A percentile compares a stretch with the other conserved stretches of the same genome.
These are phyloP conservation scores for Xylota segnis DNA, from an alignment of 2,888 invertebrate species.

Conservation along the genomic window DNA sequence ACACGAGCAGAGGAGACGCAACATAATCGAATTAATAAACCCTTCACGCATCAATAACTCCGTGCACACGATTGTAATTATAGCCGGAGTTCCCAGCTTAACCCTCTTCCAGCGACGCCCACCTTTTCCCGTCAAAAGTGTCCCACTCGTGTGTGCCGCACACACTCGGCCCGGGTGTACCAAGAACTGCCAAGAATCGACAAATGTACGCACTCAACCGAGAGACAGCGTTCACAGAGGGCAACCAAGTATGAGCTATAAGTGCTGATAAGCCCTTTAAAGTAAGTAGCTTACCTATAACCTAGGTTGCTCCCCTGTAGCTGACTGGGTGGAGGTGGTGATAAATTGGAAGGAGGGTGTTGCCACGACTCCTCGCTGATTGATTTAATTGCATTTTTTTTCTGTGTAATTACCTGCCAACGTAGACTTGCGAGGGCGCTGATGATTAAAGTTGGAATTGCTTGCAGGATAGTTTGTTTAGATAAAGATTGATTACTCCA, in stretches of 20 bases:
- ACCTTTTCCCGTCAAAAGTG: neutral
- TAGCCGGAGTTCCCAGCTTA: neutral
- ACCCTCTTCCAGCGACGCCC: neutral
- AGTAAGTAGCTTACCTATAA: slow-evolving; percentile 45
- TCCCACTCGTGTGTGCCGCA: neutral
- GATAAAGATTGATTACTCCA: slow-evolving; percentile 33
- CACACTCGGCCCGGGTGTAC: neutral
- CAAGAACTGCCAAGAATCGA: slow-evolving; percentile 12
- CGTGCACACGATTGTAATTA: neutral
- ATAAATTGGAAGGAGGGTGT: slow-evolving; percentile 7
- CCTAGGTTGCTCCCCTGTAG: neutral
- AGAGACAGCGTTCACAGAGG: slow-evolving; percentile 32
- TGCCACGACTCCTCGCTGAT: slow-evolving; percentile 20
- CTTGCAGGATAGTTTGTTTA: neutral
- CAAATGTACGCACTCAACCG: slow-evolving; percentile 15
- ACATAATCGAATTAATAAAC: slow-evolving; percentile 49
- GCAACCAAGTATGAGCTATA: slow-evolving; percentile 23
- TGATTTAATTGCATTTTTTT: slow-evolving; percentile 38
- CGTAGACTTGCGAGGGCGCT: slow-evolving; percentile 2
- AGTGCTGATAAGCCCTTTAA: slow-evolving; percentile 51
- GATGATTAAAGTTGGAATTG: slow-evolving; percentile 9
- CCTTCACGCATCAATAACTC: slow-evolving; percentile 46
- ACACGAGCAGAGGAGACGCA: neutral
- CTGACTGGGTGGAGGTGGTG: slow-evolving; percentile 15
- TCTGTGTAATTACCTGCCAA: slow-evolving; percentile 7